Evolutionary conservation across 2,888 invertebrate genomes (phyloP), one percentile per base, ranked within the genome.

Genomic region (Tuta absoluta): DNA sequence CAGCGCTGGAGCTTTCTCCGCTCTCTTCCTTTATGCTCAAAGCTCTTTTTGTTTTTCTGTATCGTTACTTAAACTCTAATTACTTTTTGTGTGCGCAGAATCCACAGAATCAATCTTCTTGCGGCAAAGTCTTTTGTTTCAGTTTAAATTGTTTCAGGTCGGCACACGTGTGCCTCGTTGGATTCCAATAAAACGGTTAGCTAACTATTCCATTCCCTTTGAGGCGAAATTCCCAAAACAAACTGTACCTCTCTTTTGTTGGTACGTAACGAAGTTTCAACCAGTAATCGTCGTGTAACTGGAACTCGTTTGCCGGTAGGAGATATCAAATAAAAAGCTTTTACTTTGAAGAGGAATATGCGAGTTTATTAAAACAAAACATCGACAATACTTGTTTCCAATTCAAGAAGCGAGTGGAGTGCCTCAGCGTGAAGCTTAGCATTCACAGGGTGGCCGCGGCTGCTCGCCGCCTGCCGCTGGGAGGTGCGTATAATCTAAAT

Each of bases 401-500:
- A 88, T 89, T 89, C 88, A 74, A 79, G 76, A 67, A 76, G 78
- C 76, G 80, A 79, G 76, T 74, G 75, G 77, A 80, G 80, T 80
- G 69, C 45, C 45, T n/a, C n/a, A 8, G 33, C 33, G 33, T 3
- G 8, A 10, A 33, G 33, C 80, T 88, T 86, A 84, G 73, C 82
- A 89, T 89, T 85, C 87, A 82, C 78, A 71, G 75, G 76, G 79
- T 74, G 77, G 73, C 74, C 72, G 77, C 83, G 78, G 17, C 38
- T n/a, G 48, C 45, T 28, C 23, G 23, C 12, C 21, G 14, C 14
- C 51, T 23, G 45, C 24, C 61, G 41, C 61, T n/a, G 85, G 89
- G 87, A 85, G 89, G 89, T 88, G 85, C 85, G 82, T 86, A 87
- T 88, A 88, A 89, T 88, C 85, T 87, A 86, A 89, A 89, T 89